Conservation (phyloP, 2,888 invertebrate species). For the Palloptera scutellata region DNA sequence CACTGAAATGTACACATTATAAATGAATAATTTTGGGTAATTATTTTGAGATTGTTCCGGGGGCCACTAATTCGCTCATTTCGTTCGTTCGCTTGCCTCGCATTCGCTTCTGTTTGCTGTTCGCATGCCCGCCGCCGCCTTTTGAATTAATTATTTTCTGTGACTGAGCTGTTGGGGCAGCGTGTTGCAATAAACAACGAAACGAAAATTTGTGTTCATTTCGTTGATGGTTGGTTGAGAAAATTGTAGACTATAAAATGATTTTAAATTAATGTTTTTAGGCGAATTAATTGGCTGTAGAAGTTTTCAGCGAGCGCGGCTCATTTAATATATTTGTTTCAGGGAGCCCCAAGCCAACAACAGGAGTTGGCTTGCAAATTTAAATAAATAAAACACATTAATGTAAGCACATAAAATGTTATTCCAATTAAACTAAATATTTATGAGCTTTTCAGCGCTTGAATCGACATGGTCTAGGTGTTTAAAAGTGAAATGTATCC, state of each 20-base stretch:
- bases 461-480: no score
- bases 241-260: background rate
- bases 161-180: background rate
- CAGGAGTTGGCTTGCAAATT: no score
- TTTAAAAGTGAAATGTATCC: no score
- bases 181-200: background rate
- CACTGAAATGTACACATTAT: slow-evolving; percentile 18
- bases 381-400: no score
- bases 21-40: slow-evolving; percentile 24
- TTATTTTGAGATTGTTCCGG: slow-evolving; percentile 13
- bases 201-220: no score
- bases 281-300: slow-evolving; percentile 2
- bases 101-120: background rate
- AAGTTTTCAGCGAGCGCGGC: background rate
- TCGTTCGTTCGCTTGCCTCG: background rate
- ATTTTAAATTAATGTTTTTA: background rate
- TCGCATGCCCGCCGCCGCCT: background rate
- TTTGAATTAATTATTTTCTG: slow-evolving; percentile 16
- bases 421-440: no score
- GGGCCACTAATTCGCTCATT: background rate
- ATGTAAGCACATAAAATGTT: no score
- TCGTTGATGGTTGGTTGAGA: background rate
- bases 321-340: background rate
- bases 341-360: background rate
- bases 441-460: no score